phyloP scores from a whole-genome alignment of 2,888 invertebrate genomes.

The Orthonychiurus folsomi region DNA sequence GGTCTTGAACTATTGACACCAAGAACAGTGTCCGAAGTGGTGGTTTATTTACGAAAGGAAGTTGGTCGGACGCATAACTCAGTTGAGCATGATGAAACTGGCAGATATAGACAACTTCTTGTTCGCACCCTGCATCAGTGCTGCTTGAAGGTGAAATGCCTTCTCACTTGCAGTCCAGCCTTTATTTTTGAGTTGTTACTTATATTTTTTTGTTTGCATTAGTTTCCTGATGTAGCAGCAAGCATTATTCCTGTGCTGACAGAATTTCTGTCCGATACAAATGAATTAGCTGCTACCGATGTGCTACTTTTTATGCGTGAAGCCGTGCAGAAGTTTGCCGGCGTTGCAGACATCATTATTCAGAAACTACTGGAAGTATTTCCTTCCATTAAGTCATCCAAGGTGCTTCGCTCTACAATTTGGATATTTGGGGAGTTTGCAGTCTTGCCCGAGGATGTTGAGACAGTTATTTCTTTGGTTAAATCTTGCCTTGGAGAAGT shows the following conservation, averaged over 20 bases:
- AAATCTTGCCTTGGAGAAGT: conserved; percentile 64
- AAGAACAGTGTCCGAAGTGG: conserved; percentile 91
- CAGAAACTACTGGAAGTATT: conserved; percentile 75
- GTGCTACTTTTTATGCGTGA: conserved; percentile 90
- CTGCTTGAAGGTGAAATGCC: conserved; percentile 79
- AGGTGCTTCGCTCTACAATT: conserved; percentile 83
- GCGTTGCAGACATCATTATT: conserved; percentile 70
- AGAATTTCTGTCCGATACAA: conserved; percentile 82
- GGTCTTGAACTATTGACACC: conserved; percentile 85
- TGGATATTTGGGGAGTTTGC: conserved; percentile 99
- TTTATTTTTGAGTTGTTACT: background rate
- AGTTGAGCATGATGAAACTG: conserved; percentile 85
- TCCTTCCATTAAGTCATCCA: conserved; percentile 76
- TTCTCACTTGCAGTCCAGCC: too few relatives aligned
- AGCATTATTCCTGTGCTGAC: conserved; percentile 88
- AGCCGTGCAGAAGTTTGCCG: conserved; percentile 86
- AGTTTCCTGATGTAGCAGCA: conserved; percentile 85
- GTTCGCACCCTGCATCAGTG: conserved; percentile 90
- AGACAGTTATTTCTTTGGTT: conserved; percentile 68
- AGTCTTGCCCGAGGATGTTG: conserved; percentile 63
- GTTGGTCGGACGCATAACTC: conserved; percentile 79
- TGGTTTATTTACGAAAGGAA: conserved; percentile 82
- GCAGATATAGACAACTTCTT: conserved; percentile 86
- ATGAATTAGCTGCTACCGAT: conserved; percentile 83
- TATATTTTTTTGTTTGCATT: conserved; percentile 8